Conservation (phyloP, 2,113 vertebrate genomes). For the Onychorhynchus coronatus region DNA sequence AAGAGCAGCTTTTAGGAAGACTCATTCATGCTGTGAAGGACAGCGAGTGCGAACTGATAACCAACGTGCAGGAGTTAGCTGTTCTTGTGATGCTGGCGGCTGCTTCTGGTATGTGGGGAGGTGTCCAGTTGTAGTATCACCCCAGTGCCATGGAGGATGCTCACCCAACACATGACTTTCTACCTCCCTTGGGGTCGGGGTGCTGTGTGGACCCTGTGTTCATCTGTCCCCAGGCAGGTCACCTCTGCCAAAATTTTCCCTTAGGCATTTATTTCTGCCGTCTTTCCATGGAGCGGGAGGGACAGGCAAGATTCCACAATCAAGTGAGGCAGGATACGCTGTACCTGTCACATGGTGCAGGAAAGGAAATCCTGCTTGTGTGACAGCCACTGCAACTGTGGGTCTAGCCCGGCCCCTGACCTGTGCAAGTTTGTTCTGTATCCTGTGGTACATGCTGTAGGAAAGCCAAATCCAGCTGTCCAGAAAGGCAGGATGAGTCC, state of each 20-base stretch:
- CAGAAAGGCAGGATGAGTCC: neutral
- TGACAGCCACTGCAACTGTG: neutral
- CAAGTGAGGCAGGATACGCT: neutral
- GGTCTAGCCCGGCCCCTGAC: neutral
- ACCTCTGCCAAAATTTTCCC: neutral
- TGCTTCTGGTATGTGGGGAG: neutral
- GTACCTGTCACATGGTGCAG: neutral
- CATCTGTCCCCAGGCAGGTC: neutral
- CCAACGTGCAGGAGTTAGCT: neutral
- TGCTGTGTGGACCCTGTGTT: neutral
- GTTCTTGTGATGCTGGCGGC: neutral
- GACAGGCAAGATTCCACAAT: neutral
- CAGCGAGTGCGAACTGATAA: neutral
- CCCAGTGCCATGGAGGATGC: fast-evolving
- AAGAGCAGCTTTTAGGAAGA: neutral
- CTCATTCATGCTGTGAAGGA: neutral
- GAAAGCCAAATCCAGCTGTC: constrained; percentile 1
- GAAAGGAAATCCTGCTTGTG: neutral
- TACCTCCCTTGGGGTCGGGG: neutral
- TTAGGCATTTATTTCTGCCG: neutral
- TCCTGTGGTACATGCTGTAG: neutral
- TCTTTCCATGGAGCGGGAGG: neutral
- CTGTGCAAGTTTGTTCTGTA: neutral
- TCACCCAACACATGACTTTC: neutral
- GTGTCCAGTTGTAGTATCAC: neutral